Evolutionary conservation across 2,113 vertebrate species (phyloP), one percentile per base, ranked within the genome.

Genomic region (Hippopotamus amphibius): DNA sequence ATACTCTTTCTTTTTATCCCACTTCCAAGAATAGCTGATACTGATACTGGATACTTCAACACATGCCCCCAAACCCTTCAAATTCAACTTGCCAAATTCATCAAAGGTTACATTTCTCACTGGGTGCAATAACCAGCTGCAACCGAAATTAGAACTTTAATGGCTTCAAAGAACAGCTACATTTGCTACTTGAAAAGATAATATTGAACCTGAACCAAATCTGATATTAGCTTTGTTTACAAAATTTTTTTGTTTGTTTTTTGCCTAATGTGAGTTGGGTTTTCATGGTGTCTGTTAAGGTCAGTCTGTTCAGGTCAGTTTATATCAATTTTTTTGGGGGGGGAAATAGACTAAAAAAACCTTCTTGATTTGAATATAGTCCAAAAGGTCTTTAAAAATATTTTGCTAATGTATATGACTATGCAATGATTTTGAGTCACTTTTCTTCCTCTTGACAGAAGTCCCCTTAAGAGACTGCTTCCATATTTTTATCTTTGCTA

Each of bases 61-160:
- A 96, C 82, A 89, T 86, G 66, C 24, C 61, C 63, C 55, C 43
- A 74, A 93, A 89, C 87, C 26, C n/a, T 92, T 92, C 46, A 46
- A 66, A 93, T 87, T 76, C 82, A 95, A 95, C 16, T 82, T 79
- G 63, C 89, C 90, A 86, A 26, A 65, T 74, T 89, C 55, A 61
- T 92, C 77, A 63, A 93, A 93, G 66, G 80, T 66, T 71, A 24
- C 43, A 57, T 87, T 93, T 97, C 63, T 94, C 43, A 80, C 33
- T 50, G 21, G 37, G 19, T 22, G 16, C 28, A 55, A n/a, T 33
- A 86, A 74, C 19, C 77, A 97, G 46, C 50, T 72, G 72, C 37
- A 68, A 13, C 43, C 82, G 53, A 94, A 93, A 91, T 96, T 91
- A 91, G 95, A 89, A 88, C 57, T 63, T 72, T 24, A 90, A 26